These are phyloP conservation scores for Palythoa caribaeorum DNA, from an alignment of 92 coral and sea anemone species.

Conservation along the genomic window DNA sequence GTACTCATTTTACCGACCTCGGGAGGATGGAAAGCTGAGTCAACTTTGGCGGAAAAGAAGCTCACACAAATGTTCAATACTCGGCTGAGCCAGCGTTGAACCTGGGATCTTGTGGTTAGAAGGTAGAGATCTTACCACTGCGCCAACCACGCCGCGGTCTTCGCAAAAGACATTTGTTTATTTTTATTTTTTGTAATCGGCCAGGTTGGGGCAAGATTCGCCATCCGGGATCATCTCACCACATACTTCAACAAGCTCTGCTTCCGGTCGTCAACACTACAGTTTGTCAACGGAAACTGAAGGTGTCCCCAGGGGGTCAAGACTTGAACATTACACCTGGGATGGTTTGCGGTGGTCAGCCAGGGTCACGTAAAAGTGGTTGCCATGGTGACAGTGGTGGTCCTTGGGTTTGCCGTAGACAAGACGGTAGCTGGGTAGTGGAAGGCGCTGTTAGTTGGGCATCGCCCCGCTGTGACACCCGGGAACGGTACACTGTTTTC, in stretches of 20 bases:
- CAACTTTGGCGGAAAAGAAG: too few relatives aligned
- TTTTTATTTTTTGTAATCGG: background rate
- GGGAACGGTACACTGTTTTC: conserved; percentile 58
- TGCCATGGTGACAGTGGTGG: conserved; percentile 78
- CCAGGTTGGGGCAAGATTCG: conserved; percentile 40
- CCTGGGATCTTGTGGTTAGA: too few relatives aligned
- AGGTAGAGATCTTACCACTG: too few relatives aligned
- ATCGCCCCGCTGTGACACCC: conserved; percentile 54
- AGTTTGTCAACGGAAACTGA: conserved; percentile 22
- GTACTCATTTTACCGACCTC: too few relatives aligned
- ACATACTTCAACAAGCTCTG: conserved; percentile 33
- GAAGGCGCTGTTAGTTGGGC: conserved; percentile 69
- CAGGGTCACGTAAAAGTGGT: conserved; percentile 35
- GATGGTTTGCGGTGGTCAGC: conserved; percentile 67
- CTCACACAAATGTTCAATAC: too few relatives aligned
- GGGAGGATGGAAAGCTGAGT: too few relatives aligned
- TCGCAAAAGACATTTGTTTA: background rate
- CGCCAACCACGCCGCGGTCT: background rate
- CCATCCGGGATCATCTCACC: conserved; percentile 36
- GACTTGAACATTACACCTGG: conserved; percentile 41
- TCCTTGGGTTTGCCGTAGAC: conserved; percentile 59
- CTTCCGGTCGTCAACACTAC: conserved; percentile 19
- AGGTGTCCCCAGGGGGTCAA: conserved; percentile 37
- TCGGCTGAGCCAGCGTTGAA: too few relatives aligned
- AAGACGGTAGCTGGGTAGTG: conserved; percentile 57